Evolutionary conservation across 2,113 vertebrate genomes (phyloP).

Genomic region (Scortum barcoo): DNA sequence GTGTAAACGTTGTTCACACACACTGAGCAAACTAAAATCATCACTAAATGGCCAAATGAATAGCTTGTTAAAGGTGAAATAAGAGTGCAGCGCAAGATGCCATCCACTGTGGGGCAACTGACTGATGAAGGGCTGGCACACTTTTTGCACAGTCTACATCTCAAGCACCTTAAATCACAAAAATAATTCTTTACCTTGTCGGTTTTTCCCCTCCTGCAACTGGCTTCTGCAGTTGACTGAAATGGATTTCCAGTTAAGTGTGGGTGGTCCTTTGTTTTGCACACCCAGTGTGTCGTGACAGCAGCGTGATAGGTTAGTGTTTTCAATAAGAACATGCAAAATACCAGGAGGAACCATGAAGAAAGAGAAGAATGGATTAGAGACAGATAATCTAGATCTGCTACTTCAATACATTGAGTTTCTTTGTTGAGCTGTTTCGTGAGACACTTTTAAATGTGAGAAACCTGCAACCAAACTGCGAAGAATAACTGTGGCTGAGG

Average conservation of each 20-base stretch:
- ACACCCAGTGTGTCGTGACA: slow-evolving; percentile 7
- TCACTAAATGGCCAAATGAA: neutral
- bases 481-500: slow-evolving; percentile 51
- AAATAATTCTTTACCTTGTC: neutral
- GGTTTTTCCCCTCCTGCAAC: neutral
- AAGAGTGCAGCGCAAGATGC: neutral
- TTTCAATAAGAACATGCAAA: neutral
- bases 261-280: slow-evolving; percentile 35
- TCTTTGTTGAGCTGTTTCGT: slow-evolving; percentile 40
- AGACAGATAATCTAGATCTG: neutral
- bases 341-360: neutral
- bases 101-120: neutral
- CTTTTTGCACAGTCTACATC: slow-evolving; percentile 1
- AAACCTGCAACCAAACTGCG: slow-evolving; percentile 40
- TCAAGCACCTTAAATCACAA: neutral
- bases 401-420: neutral
- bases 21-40: neutral
- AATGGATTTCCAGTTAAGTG: slow-evolving; percentile 13
- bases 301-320: neutral
- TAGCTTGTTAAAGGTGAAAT: neutral
- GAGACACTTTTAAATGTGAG: slow-evolving; percentile 33
- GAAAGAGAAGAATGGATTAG: slow-evolving; percentile 18
- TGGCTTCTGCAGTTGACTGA: slow-evolving; percentile 11
- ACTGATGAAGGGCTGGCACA: neutral
- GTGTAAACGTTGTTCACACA: neutral